These are phyloP conservation scores for Dermochelys coriacea DNA, from an alignment of 2,797 vertebrate genomes.

Conservation along the genomic window DNA sequence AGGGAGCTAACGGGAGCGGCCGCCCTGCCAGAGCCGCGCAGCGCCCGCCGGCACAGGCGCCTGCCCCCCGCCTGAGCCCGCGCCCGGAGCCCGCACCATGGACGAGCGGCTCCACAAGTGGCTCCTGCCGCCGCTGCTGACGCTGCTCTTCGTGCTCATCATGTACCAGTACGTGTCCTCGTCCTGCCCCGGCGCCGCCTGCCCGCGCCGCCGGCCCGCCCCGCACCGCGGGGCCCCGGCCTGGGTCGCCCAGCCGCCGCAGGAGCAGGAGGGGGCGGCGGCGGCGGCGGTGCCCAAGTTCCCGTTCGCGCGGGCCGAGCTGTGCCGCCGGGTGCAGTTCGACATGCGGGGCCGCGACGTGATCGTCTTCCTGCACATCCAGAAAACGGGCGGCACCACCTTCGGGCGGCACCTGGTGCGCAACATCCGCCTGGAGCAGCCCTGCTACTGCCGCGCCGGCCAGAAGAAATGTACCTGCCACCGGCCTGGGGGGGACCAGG, in stretches of 20 bases:
- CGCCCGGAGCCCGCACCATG: slow-evolving; percentile 83
- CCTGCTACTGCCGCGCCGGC: slow-evolving; percentile 93
- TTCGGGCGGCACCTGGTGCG: slow-evolving; percentile 96
- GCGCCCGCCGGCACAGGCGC: background rate
- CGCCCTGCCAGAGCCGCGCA: slow-evolving; percentile 19
- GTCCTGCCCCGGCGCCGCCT: slow-evolving; percentile 83
- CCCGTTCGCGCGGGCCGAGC: slow-evolving; percentile 91
- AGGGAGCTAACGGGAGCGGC: background rate
- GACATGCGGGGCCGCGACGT: slow-evolving; percentile 94
- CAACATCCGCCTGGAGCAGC: slow-evolving; percentile 97
- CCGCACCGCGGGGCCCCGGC: slow-evolving; percentile 76
- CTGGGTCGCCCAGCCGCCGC: slow-evolving; percentile 84
- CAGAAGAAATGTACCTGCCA: slow-evolving; percentile 98
- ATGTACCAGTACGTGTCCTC: slow-evolving; percentile 96
- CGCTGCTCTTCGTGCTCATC: slow-evolving; percentile 93
- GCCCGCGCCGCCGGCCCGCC: slow-evolving; percentile 80
- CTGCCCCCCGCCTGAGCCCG: slow-evolving; percentile 22
- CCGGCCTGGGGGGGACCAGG: slow-evolving; percentile 90
- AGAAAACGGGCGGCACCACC: slow-evolving; percentile 97
- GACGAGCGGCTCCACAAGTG: slow-evolving; percentile 95
- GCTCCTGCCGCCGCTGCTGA: slow-evolving; percentile 92
- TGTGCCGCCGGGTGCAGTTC: slow-evolving; percentile 92
- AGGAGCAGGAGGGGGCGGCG: slow-evolving; percentile 85
- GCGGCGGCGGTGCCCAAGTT: slow-evolving; percentile 83
- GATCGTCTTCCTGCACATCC: slow-evolving; percentile 98